phyloP scores from a whole-genome alignment of 1,140 invertebrate species.

The Artemia franciscana region DNA sequence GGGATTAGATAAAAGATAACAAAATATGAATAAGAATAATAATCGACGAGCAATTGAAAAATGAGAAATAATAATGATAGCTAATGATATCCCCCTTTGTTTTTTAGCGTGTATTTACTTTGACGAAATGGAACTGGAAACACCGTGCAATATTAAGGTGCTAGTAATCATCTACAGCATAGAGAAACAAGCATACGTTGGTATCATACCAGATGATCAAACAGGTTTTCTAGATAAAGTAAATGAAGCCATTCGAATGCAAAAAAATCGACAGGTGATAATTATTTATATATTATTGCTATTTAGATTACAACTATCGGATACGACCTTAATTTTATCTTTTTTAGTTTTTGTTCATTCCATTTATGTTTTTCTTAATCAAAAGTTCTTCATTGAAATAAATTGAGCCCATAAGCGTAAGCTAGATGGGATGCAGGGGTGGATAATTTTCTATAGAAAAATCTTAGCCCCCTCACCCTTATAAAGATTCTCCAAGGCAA shows the following conservation, averaged over 20 bases:
- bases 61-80: no score
- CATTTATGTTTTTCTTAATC: no score
- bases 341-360: neutral
- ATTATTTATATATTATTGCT: neutral
- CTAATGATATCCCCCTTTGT: no score
- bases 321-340: neutral
- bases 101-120: neutral
- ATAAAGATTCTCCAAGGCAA: no score
- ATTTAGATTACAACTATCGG: neutral
- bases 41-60: no score
- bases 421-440: neutral
- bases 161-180: neutral
- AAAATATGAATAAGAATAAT: no score
- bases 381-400: neutral
- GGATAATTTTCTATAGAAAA: no score
- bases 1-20: no score
- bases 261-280: neutral
- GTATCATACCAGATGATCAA: neutral
- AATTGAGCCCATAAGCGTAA: neutral
- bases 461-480: no score
- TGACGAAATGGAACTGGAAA: neutral
- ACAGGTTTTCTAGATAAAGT: neutral
- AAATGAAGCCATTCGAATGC: neutral
- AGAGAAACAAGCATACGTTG: neutral
- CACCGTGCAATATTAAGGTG: neutral